A percentile compares a stretch with the other conserved stretches of the same genome.
phyloP scores from a whole-genome alignment of 2,113 vertebrate species.

The Sminthopsis crassicaudata region DNA sequence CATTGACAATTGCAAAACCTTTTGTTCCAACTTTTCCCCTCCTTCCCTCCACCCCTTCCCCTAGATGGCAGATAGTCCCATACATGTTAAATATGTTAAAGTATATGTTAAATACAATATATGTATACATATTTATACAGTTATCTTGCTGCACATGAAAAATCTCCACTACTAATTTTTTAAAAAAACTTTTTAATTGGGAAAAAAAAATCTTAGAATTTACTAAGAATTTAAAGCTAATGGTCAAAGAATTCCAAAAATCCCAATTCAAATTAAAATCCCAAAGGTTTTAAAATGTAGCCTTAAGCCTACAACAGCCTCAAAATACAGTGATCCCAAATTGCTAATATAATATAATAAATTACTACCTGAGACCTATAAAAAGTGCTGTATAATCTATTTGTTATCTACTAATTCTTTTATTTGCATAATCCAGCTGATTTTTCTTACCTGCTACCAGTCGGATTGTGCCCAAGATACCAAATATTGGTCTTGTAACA shows the following conservation, averaged over 20 bases:
- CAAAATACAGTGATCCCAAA: slow-evolving; percentile 30
- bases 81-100: too few relatives aligned
- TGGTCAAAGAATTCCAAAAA: slow-evolving; percentile 5
- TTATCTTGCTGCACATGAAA: too few relatives aligned
- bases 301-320: neutral
- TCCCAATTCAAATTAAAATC: slow-evolving; percentile 43
- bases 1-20: too few relatives aligned
- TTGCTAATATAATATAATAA: slow-evolving; percentile 7
- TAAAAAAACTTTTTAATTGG: neutral
- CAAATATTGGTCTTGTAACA: slow-evolving; percentile 92
- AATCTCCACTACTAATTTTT: neutral
- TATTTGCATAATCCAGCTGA: neutral
- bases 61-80: too few relatives aligned
- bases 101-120: too few relatives aligned
- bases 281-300: slow-evolving; percentile 32
- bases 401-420: neutral
- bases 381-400: neutral
- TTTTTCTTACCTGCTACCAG: slow-evolving; percentile 93
- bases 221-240: slow-evolving; percentile 21
- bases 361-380: neutral
- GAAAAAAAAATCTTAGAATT: slow-evolving; percentile 7
- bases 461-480: slow-evolving; percentile 94
- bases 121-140: too few relatives aligned
- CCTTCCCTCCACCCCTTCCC: too few relatives aligned
- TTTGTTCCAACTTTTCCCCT: too few relatives aligned